Conservation (phyloP, 2,888 invertebrate genomes). For the Dascillus cervinus region DNA sequence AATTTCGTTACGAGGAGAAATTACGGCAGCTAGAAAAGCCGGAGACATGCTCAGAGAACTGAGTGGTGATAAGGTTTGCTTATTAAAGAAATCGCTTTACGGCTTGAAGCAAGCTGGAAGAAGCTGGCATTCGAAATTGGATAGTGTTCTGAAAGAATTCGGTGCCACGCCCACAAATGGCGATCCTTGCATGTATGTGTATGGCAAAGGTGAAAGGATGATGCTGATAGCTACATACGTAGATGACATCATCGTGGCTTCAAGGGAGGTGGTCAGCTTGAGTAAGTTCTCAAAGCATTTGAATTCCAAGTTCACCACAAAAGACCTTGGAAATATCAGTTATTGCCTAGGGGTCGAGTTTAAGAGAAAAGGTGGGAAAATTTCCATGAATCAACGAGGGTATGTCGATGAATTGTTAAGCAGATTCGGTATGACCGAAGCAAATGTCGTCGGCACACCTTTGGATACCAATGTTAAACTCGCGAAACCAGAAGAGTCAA, state of each 20-base stretch:
- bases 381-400: constrained; percentile 9
- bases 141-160: constrained; percentile 11
- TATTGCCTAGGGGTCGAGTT: constrained; percentile 3
- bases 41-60: constrained; percentile 2
- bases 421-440: constrained; percentile 15
- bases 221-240: constrained; percentile 21
- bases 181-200: constrained; percentile 20
- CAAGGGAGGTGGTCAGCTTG: constrained; percentile 1
- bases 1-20: too few relatives aligned
- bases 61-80: constrained; percentile 16
- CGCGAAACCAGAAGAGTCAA: constrained; percentile 1
- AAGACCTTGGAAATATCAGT: constrained; percentile 4
- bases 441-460: constrained; percentile 13
- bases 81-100: constrained; percentile 19
- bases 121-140: constrained; percentile 18
- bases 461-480: constrained; percentile 12
- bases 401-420: constrained; percentile 12
- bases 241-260: constrained; percentile 22
- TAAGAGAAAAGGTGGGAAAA: constrained; percentile 1
- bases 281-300: too few relatives aligned
- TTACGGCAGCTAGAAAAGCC: background rate
- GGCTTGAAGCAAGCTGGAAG: constrained; percentile 18
- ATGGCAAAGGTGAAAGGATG: constrained; percentile 9
- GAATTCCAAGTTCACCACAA: background rate
- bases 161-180: constrained; percentile 10